Base-by-base conservation (phyloP, 2,113 vertebrate species). In the Acrocephalus kingi region DNA sequence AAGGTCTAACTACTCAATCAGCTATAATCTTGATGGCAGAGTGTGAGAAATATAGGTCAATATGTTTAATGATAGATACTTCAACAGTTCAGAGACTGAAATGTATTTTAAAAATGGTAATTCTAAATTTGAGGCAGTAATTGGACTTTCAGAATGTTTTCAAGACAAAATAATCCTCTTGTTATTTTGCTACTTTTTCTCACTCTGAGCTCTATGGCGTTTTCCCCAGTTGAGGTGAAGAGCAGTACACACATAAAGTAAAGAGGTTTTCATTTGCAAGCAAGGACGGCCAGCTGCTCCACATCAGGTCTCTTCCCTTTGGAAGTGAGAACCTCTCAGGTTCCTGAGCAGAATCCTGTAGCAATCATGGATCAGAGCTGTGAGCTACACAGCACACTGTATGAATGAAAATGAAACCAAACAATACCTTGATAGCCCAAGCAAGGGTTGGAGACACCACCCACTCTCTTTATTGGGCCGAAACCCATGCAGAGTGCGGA, bases 1-100 rank as follows among this genome's bases (percentile, higher is more conserved):
- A 83, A 94, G 33, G 71, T 80, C 89, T 91, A 76, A 59, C 66
- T 66, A 37, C 66, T 93, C 30, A 15, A 31, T 85, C 89, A 89
- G 33, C 30, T 85, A 41, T 96, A 95, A 90, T 85, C 87, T 89
- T 80, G 45, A 76, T 76, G 66, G 31, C 55, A 73, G 33, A 45
- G 63, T 11, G 9, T 77, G 39, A 77, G n/a, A 92, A 94, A 97
- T 94, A 61, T 61, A 95, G 89, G 95, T 95, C 93, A 94, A 6
- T 79, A 64, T 82, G 66, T 95, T 94, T 89, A 56, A 71, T 4
- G 4, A 72, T 46, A 81, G 45, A 27, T 81, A 67, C 7, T 74
- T 89, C n/a, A 82, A 37, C 9, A 81, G 51, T n/a, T 43, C 35
- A 55, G 69, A 58, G 35, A 56, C 5, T 86, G 19, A 84, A 92